phyloP scores from a whole-genome alignment of 2,797 vertebrate genomes.

The Liasis olivaceus region DNA sequence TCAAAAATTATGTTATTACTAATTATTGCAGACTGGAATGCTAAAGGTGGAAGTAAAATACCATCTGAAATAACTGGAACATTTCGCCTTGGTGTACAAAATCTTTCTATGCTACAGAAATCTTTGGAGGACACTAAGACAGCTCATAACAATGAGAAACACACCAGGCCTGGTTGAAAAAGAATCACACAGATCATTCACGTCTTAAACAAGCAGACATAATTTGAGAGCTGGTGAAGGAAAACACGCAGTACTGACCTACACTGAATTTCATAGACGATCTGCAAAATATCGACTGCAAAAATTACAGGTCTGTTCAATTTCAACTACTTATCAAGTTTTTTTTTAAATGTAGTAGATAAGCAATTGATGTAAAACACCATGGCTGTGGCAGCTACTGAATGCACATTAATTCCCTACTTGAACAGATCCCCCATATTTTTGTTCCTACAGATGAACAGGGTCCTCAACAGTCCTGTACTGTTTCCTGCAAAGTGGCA shows the following conservation, averaged over 20 bases:
- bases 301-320: background rate
- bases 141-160: constrained; percentile 3
- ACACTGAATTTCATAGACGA: background rate
- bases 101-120: background rate
- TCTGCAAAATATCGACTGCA: background rate
- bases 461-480: background rate
- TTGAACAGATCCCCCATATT: background rate
- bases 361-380: background rate
- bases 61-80: too few relatives aligned
- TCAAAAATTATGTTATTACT: too few relatives aligned
- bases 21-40: too few relatives aligned
- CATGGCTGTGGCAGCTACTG: background rate
- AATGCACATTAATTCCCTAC: background rate
- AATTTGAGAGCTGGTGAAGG: background rate
- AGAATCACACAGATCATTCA: background rate
- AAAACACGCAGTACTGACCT: background rate
- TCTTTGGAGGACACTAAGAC: constrained; percentile 6
- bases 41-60: too few relatives aligned
- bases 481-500: background rate
- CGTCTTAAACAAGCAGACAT: background rate
- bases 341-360: background rate
- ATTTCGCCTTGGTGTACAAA: too few relatives aligned
- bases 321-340: background rate
- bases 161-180: constrained; percentile 20
- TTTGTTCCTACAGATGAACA: background rate